Evolutionary conservation across 1,140 invertebrate species (phyloP), one percentile per base, ranked within the genome.

Genomic region (Lasaia peninsularis): DNA sequence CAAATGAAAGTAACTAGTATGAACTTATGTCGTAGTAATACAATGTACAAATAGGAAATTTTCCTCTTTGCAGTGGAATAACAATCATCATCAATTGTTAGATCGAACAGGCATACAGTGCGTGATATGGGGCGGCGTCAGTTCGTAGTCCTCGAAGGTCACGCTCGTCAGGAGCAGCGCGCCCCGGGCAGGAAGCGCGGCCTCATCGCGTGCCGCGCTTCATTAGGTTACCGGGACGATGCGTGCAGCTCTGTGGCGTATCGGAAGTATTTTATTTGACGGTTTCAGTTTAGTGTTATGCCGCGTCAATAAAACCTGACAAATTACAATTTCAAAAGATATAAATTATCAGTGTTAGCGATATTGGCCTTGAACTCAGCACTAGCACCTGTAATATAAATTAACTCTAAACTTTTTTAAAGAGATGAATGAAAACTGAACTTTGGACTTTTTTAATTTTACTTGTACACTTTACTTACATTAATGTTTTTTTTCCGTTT

Each of bases 201-300:
- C 37, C 24, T 9, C 37, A 16, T 40, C 10, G 37, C 37, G 37
- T 18, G 37, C 10, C 14, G 18, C 37, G 37, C 12, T 40, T 40
- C 37, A 40, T 40, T 40, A 20, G 16, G 16, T 20, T 40, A 40
- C 10, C 37, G 37, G 37, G 37, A 20, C 37, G 37, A 40, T 40
- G 37, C 37, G 37, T 40, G 37, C 37, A 14, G 16, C 18, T 8
- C 12, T 40, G 14, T 16, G 37, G 7, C 16, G 37, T 40, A 18
- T 16, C 37, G 37, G 37, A 40, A 18, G 37, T 40, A 40, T 40
- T 40, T 40, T 40, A 40, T 40, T 40, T 18, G 37, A 40, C 14
- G 2, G 34, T 40, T 40, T 28, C 24, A 18, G 12, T 40, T 40
- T n/a, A n/a, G n/a, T 40, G 9, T 8, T 16, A 14, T 16, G 14